Evolutionary conservation across 2,113 vertebrate species (phyloP).

Genomic region (Machaerirhynchus nigripectus): DNA sequence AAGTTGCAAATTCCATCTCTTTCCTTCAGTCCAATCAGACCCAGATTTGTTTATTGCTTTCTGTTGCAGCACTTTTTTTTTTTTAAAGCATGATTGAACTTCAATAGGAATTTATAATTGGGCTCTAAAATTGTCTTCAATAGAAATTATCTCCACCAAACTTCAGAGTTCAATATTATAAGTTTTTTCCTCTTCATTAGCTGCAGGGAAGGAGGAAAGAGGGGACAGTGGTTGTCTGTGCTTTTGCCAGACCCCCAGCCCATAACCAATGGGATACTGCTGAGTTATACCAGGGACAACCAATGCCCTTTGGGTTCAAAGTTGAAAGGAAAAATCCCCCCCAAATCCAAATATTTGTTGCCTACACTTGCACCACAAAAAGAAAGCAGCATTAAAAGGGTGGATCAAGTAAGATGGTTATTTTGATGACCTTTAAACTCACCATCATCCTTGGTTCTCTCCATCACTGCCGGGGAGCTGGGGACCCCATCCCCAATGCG

Average conservation of each 20-base stretch:
- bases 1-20: background rate
- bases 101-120: conserved; percentile 39
- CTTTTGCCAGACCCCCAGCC: background rate
- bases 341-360: background rate
- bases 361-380: background rate
- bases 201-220: background rate
- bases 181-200: background rate
- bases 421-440: background rate
- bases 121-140: conserved; percentile 31
- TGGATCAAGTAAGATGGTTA: background rate
- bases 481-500: conserved; percentile 85
- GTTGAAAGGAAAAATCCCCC: background rate
- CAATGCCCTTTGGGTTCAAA: background rate
- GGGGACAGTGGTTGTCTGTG: background rate
- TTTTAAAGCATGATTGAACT: background rate
- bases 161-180: background rate
- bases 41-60: conserved; percentile 7
- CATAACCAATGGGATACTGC: background rate
- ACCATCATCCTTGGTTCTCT: conserved; percentile 93
- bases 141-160: background rate
- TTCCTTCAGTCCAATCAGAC: background rate
- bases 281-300: background rate
- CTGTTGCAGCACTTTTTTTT: background rate
- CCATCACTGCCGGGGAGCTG: conserved; percentile 76
- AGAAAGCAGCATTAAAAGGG: background rate